Evolutionary conservation across 2,113 vertebrate species (phyloP).

Genomic region (Rhineura floridana): DNA sequence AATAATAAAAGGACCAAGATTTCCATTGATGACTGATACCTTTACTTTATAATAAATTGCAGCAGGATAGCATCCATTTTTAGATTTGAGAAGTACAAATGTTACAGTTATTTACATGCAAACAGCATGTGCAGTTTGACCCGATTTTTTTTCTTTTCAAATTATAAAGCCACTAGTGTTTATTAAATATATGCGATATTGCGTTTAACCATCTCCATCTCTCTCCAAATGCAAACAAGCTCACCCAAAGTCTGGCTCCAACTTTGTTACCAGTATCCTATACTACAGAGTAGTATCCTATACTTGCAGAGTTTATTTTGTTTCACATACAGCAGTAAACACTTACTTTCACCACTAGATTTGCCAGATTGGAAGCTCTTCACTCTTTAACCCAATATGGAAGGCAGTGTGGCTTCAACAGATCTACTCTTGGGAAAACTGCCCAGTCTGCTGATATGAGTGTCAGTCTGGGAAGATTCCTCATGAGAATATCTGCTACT

Average conservation of each 20-base stretch:
- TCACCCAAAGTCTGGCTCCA: background rate
- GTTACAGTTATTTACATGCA: background rate
- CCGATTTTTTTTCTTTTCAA: background rate
- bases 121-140: background rate
- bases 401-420: background rate
- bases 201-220: background rate
- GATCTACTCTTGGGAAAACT: background rate
- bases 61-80: background rate
- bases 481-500: background rate
- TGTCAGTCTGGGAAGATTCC: background rate
- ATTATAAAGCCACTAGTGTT: background rate
- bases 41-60: background rate
- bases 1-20: background rate
- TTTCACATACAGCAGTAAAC: background rate
- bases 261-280: background rate
- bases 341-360: background rate
- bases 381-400: background rate
- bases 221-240: background rate
- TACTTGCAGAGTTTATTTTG: background rate
- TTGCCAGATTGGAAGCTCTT: background rate
- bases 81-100: background rate
- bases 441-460: background rate
- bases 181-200: background rate
- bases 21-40: background rate
- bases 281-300: background rate